A percentile compares a stretch with the other conserved stretches of the same genome.
These are phyloP conservation scores for Willisornis vidua DNA, from an alignment of 2,113 vertebrate species.

Conservation along the genomic window DNA sequence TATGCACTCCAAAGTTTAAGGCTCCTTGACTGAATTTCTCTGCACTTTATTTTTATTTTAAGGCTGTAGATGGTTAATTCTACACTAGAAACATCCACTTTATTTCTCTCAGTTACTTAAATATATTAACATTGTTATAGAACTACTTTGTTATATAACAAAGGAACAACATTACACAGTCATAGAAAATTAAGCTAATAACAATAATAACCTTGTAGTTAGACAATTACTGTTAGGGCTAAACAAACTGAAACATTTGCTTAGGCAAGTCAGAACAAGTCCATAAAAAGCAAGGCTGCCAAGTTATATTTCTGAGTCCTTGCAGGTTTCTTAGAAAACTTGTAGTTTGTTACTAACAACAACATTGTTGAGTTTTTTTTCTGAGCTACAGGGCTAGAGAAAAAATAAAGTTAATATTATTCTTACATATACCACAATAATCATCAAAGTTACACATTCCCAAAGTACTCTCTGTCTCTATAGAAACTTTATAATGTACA, in stretches of 20 bases:
- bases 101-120: background rate
- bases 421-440: background rate
- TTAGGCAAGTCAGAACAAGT: background rate
- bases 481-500: background rate
- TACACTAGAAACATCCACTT: background rate
- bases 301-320: background rate
- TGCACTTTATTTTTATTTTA: background rate
- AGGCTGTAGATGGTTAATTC: background rate
- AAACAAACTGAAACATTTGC: background rate
- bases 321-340: background rate
- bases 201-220: background rate
- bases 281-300: background rate
- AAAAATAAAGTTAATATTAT: background rate
- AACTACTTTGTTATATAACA: background rate
- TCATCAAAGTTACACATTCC: background rate
- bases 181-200: background rate
- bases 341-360: background rate
- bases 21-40: background rate
- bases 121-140: background rate
- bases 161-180: background rate
- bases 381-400: background rate
- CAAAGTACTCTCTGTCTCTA: background rate
- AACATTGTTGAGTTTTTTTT: background rate
- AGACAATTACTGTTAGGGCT: background rate
- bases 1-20: background rate